Evolutionary conservation across 1,140 invertebrate species (phyloP).

Genomic region (Danaus melanippus): DNA sequence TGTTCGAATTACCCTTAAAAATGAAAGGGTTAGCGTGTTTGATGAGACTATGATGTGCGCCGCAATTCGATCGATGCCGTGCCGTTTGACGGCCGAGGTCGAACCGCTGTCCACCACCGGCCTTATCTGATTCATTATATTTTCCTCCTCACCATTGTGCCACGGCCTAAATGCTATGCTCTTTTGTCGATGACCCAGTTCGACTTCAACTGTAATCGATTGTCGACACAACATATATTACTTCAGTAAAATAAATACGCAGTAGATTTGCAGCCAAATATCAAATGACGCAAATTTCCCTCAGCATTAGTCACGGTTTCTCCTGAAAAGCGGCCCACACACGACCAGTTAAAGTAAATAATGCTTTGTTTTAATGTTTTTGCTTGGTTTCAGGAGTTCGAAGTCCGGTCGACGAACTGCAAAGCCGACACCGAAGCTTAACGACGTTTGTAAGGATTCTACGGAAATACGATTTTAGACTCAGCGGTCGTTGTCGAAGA

Average conservation of each 20-base stretch:
- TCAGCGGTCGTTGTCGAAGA: slow-evolving; percentile 9
- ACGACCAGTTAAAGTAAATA: slow-evolving; percentile 36
- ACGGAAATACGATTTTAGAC: slow-evolving; percentile 71
- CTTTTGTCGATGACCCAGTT: slow-evolving; percentile 63
- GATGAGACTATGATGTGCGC: slow-evolving; percentile 42
- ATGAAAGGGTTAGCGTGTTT: slow-evolving; percentile 42
- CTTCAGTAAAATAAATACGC: slow-evolving; percentile 35
- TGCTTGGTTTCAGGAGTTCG: slow-evolving; percentile 54
- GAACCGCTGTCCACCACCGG: slow-evolving; percentile 58
- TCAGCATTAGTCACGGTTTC: slow-evolving; percentile 31
- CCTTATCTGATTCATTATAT: slow-evolving; percentile 65
- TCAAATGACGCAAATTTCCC: slow-evolving; percentile 26
- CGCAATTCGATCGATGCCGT: slow-evolving; percentile 52
- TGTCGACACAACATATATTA: slow-evolving; percentile 33
- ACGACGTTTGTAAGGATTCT: slow-evolving; percentile 69
- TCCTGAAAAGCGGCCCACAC: slow-evolving; percentile 30
- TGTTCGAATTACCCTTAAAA: slow-evolving; percentile 16
- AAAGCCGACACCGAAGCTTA: slow-evolving; percentile 65
- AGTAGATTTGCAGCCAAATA: slow-evolving; percentile 18
- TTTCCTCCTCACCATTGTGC: slow-evolving; percentile 45
- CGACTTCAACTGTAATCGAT: slow-evolving; percentile 50
- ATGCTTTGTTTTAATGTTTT: slow-evolving; percentile 54
- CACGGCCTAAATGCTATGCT: slow-evolving; percentile 41
- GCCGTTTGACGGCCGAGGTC: slow-evolving; percentile 68
- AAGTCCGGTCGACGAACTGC: slow-evolving; percentile 61